Conservation (phyloP, 2,113 vertebrate genomes). For the Engystomops pustulosus region DNA sequence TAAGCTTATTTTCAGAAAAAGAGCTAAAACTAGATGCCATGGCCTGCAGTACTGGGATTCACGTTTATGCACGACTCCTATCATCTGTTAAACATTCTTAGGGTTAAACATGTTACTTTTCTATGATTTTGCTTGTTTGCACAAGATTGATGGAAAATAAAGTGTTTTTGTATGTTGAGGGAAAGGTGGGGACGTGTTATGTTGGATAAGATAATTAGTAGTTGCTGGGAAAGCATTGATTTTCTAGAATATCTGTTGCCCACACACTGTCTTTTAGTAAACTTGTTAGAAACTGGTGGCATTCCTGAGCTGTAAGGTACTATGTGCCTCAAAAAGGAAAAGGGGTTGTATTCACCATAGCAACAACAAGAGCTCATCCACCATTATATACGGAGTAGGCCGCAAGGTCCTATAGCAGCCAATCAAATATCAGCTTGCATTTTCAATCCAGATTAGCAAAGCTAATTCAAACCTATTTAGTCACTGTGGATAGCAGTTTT, state of each 20-base stretch:
- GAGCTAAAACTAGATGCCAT: neutral
- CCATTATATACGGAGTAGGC: too few species aligned
- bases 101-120: neutral
- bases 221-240: neutral
- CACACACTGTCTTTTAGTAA: neutral
- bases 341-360: neutral
- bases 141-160: constrained; percentile 31
- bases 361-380: neutral
- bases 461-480: neutral
- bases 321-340: neutral
- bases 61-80: neutral
- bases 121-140: constrained; percentile 22
- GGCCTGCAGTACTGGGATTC: neutral
- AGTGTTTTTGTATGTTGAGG: neutral
- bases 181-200: neutral
- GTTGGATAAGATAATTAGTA: neutral
- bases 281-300: neutral
- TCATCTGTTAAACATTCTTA: neutral
- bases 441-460: neutral
- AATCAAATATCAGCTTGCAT: neutral
- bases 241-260: neutral
- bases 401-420: neutral
- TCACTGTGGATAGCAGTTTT: neutral
- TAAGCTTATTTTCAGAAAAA: neutral
- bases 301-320: neutral